Percentiles rank a stretch among this genome's conserved stretches.
phyloP scores from a whole-genome alignment of 2,113 vertebrate species.

The Emydura subglobosa region DNA sequence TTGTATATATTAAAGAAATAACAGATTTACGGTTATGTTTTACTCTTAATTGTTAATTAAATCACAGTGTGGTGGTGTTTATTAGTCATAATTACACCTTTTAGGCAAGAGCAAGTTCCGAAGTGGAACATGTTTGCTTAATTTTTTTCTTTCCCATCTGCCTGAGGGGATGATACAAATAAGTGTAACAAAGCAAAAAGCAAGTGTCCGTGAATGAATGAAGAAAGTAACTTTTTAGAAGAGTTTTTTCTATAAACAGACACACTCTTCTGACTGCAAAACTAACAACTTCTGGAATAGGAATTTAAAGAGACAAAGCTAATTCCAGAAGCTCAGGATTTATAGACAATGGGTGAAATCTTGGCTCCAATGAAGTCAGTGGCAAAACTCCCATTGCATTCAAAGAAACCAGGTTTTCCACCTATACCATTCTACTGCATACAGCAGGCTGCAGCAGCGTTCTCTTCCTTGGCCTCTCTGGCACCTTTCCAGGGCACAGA shows the following conservation, averaged over 20 bases:
- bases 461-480: neutral
- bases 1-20: conserved; percentile 49
- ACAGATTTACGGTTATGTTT: conserved; percentile 49
- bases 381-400: neutral
- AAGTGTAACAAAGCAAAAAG: conserved; percentile 56
- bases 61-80: conserved; percentile 46
- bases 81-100: conserved; percentile 64
- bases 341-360: neutral
- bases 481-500: neutral
- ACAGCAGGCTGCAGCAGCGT: neutral
- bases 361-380: neutral
- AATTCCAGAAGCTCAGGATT: neutral
- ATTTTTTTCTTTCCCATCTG: conserved; percentile 29
- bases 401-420: neutral
- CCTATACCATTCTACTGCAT: neutral
- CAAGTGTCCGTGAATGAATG: conserved; percentile 27
- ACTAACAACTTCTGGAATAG: conserved; percentile 13
- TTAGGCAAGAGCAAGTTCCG: conserved; percentile 52
- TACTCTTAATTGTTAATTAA: conserved; percentile 63
- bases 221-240: neutral
- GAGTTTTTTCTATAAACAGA: neutral
- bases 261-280: neutral
- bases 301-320: neutral
- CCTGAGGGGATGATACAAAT: conserved; percentile 58
- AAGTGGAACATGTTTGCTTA: conserved; percentile 47